Percentiles rank a stretch among this genome's conserved stretches.
Evolutionary conservation across 2,888 invertebrate genomes (phyloP).

Genomic region (Drosophila maculinotata): DNA sequence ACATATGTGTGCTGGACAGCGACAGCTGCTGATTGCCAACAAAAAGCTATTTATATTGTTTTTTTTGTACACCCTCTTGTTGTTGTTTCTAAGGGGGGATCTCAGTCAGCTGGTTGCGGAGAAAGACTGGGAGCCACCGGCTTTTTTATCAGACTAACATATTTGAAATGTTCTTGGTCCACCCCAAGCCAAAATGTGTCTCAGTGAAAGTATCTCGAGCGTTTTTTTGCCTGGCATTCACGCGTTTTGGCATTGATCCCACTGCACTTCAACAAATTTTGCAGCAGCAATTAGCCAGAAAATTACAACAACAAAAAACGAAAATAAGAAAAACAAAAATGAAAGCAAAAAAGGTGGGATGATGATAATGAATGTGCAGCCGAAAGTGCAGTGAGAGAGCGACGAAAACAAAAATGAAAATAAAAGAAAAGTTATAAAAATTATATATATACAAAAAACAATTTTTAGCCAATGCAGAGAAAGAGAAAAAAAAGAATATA

Average conservation of each 20-base stretch:
- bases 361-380: conserved; percentile 39
- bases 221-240: too few species aligned
- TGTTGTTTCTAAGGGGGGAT: background rate
- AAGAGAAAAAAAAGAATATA: conserved; percentile 26
- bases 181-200: conserved; percentile 24
- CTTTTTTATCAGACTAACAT: conserved; percentile 15
- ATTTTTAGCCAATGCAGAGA: conserved; percentile 40
- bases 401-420: conserved; percentile 45
- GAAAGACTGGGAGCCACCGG: conserved; percentile 28
- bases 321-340: conserved; percentile 18
- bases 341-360: conserved; percentile 24
- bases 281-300: conserved; percentile 47
- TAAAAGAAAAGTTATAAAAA: conserved; percentile 51
- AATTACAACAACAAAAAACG: conserved; percentile 22
- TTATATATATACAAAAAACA: conserved; percentile 29
- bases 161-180: conserved; percentile 9
- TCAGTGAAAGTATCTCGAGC: conserved; percentile 69
- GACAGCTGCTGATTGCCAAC: conserved; percentile 43
- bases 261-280: conserved; percentile 55
- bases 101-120: conserved; percentile 28
- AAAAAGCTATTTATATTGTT: conserved; percentile 38
- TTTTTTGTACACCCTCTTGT: background rate
- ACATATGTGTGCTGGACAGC: conserved; percentile 9
- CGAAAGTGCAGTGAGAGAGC: conserved; percentile 23
- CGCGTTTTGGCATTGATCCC: conserved; percentile 82